phyloP scores from a whole-genome alignment of 2,113 vertebrate species.

The Abramis brama region DNA sequence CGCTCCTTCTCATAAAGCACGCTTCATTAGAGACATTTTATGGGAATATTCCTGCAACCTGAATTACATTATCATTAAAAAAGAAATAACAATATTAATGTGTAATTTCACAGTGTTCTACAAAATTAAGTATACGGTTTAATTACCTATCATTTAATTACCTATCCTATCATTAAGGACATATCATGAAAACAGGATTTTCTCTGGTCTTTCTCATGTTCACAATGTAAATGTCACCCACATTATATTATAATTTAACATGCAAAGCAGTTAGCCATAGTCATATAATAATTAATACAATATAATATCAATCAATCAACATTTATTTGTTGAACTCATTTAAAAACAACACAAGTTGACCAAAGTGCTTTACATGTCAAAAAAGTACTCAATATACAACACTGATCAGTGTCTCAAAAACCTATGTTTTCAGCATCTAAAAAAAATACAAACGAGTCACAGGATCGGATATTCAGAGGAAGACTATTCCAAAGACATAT shows the following conservation, averaged over 20 bases:
- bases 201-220: not conserved
- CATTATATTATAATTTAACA: not conserved
- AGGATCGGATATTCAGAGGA: no score
- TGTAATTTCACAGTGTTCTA: not conserved
- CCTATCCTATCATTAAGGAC: not conserved
- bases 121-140: not conserved
- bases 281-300: no score
- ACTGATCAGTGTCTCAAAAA: no score
- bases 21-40: constrained; percentile 25
- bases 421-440: no score
- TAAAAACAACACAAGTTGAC: no score
- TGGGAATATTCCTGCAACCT: constrained; percentile 1
- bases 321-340: no score
- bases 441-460: no score
- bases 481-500: no score
- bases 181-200: not conserved
- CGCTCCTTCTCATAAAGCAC: not conserved
- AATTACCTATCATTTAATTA: not conserved
- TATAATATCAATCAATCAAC: no score
- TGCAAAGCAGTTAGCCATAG: no score
- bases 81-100: not conserved
- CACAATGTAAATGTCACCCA: not conserved
- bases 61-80: constrained; percentile 12
- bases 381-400: no score
- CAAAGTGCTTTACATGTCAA: no score